Conservation (phyloP, 2,113 vertebrate species). For the Cacatua alba region DNA sequence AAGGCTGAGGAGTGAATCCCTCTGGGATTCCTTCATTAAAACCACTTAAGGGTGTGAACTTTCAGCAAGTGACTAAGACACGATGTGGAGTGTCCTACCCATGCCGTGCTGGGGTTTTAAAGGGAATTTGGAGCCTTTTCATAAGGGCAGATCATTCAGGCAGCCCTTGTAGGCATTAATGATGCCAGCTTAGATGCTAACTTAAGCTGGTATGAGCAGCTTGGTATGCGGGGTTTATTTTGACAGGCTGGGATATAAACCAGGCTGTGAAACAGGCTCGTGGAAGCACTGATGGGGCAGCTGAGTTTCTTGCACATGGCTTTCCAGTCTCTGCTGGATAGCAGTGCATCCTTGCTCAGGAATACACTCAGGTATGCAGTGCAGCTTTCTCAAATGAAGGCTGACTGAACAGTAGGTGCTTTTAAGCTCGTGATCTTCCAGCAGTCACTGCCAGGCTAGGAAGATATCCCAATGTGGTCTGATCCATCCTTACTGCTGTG, state of each 20-base stretch:
- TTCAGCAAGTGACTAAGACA: neutral
- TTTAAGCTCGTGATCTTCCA: neutral
- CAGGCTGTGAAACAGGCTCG: neutral
- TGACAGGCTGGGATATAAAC: neutral
- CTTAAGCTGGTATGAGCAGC: neutral
- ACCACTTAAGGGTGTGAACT: neutral
- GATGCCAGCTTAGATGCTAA: neutral
- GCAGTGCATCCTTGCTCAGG: neutral
- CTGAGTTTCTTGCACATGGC: neutral
- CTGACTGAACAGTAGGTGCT: neutral
- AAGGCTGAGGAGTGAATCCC: constrained; percentile 3
- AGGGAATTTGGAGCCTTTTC: neutral
- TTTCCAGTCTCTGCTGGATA: neutral
- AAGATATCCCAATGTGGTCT: neutral
- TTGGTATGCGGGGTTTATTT: neutral
- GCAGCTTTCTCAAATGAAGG: neutral
- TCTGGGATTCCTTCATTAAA: neutral
- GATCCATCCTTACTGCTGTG: accelerated
- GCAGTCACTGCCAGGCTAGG: neutral
- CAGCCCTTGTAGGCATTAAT: neutral
- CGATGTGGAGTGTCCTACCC: neutral
- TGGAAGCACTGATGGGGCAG: neutral
- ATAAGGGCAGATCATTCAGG: neutral
- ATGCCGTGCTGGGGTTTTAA: neutral
- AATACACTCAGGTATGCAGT: accelerated